These are phyloP conservation scores for Vimba vimba DNA, from an alignment of 2,113 vertebrate genomes.

Conservation along the genomic window DNA sequence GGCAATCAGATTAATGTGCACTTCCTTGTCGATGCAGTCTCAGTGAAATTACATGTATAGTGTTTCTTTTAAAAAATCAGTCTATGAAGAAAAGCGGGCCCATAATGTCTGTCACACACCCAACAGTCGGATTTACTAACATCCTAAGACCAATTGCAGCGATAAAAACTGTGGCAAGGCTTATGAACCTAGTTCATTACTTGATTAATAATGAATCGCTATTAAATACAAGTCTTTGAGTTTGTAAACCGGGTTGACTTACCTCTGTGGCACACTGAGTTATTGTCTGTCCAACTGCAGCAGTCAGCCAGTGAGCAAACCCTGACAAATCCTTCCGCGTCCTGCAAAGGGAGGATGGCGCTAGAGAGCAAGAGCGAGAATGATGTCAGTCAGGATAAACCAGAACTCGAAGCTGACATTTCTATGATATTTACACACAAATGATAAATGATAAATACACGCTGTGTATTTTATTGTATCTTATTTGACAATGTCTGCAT, in stretches of 20 bases:
- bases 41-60: neutral
- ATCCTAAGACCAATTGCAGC: neutral
- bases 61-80: neutral
- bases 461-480: neutral
- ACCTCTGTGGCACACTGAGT: slow-evolving; percentile 58
- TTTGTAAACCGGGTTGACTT: slow-evolving; percentile 36
- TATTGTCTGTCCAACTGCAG: slow-evolving; percentile 62
- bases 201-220: neutral
- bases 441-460: too few species aligned
- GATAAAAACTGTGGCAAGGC: neutral
- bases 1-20: neutral
- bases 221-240: neutral
- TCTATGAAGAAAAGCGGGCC: neutral
- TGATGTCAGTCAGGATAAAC: slow-evolving; percentile 21
- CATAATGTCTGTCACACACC: slow-evolving; percentile 33
- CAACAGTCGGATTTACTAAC: slow-evolving; percentile 7
- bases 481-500: neutral
- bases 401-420: neutral
- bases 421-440: neutral
- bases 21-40: neutral
- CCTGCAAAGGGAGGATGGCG: slow-evolving; percentile 44
- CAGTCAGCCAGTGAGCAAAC: slow-evolving; percentile 39
- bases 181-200: neutral
- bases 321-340: slow-evolving; percentile 25
- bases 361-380: slow-evolving; percentile 29